Evolutionary conservation across 2,888 invertebrate genomes (phyloP), one percentile per base, ranked within the genome.

Genomic region (Sinohyriopsis cumingii): DNA sequence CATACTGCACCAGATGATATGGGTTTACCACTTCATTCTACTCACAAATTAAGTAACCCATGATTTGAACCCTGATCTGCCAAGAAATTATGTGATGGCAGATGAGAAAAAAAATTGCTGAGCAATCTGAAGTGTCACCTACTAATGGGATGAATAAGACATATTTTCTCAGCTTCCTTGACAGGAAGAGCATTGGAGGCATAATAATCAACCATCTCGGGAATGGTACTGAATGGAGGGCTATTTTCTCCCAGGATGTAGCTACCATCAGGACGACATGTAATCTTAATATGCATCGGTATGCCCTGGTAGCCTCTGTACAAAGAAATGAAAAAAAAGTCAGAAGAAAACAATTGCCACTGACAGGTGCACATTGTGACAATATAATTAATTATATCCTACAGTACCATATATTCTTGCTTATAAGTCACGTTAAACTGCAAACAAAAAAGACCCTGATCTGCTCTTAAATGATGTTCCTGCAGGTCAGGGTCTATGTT

Each of bases 241-340:
- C 96, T 95, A 89, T 97, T 97, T 87, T 95, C 95, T 7, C 98
- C 98, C 82, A 98, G 91, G 67, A 97, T 96, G 89, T 94, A 98
- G 71, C 95, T 94, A 72, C 95, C 95, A 54, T 77, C 73, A 85
- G 93, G 93, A 82, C 94, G 94, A 59, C 77, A 95, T 55, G 88
- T 86, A 77, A 98, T 98, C 83, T 97, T 94, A 95, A 98, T 96
- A 90, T 98, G 98, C 95, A 98, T 97, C 87, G 96, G 97, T 65
- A 98, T 97, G 87, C 95, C 79, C 63, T 75, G 93, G 67, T 96
- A 95, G 88, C 97, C 97, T 91, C 98, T 98, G 83, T 12, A 82
- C 78, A 72, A 55, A 91, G 54, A 92, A 65, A 75, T 60, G 73
- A 22, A 67, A 63, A 63, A 56, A 33, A 62, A 28, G 12, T 25